Conservation (phyloP, 2,113 vertebrate species). For the Burhinus bistriatus region DNA sequence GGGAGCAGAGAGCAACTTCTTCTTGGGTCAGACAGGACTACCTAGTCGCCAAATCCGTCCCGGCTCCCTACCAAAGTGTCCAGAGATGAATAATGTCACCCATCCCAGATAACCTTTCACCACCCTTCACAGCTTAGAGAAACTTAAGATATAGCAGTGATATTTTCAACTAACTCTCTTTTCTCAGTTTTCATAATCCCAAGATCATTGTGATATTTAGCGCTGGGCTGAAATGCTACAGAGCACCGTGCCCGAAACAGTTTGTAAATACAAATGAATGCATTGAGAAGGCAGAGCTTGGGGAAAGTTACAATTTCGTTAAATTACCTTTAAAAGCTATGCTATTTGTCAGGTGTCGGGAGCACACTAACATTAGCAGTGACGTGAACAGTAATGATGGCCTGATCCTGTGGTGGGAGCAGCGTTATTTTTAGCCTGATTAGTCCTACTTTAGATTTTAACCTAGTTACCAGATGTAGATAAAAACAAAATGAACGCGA, state of each 20-base stretch:
- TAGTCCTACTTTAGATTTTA: conserved; percentile 27
- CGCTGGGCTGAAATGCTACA: not conserved
- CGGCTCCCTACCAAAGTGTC: not conserved
- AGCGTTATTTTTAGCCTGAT: not conserved
- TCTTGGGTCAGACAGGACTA: not conserved
- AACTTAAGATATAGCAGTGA: not conserved
- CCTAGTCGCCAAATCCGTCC: not conserved
- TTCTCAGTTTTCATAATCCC: not conserved
- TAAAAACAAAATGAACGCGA: not conserved
- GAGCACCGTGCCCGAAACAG: not conserved
- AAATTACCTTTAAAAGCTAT: not conserved
- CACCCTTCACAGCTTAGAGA: not conserved
- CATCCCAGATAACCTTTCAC: not conserved
- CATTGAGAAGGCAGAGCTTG: not conserved
- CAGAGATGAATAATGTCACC: not conserved
- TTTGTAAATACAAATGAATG: not conserved
- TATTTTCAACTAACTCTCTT: not conserved
- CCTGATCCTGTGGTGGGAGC: not conserved
- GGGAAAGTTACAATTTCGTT: not conserved
- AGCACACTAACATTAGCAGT: not conserved
- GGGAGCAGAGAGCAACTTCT: not conserved
- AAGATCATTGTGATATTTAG: not conserved
- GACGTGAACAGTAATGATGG: not conserved
- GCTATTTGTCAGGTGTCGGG: not conserved
- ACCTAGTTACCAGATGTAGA: not conserved